Conservation (phyloP, 2,888 invertebrate genomes). For the Hylaea fasciaria region DNA sequence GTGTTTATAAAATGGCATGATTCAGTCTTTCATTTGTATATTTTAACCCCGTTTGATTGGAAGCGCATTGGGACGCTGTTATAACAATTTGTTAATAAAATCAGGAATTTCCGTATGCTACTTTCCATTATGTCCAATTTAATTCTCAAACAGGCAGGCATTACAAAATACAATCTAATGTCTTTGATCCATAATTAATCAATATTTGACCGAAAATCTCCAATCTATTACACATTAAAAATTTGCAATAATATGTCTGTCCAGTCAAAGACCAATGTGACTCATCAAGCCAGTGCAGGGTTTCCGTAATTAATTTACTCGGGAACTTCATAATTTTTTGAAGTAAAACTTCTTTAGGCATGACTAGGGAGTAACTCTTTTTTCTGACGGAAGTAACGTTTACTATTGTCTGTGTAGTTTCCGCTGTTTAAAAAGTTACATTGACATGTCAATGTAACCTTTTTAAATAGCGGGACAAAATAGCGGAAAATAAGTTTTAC, state of each 20-base stretch:
- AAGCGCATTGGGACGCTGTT: constrained; percentile 51
- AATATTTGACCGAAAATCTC: constrained; percentile 3
- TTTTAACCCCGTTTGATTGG: constrained; percentile 43
- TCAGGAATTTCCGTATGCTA: neutral
- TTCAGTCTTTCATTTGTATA: constrained; percentile 78
- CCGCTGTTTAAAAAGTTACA: too few relatives aligned
- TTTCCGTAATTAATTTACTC: too few relatives aligned
- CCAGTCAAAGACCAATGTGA: neutral
- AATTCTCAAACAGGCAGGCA: neutral
- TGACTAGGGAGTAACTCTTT: too few relatives aligned
- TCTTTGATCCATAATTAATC: constrained; percentile 2
- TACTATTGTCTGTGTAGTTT: too few relatives aligned
- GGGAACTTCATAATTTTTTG: too few relatives aligned
- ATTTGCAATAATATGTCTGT: neutral
- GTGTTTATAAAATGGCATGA: constrained; percentile 71
- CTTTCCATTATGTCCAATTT: neutral
- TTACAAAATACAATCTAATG: neutral
- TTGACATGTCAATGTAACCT: too few relatives aligned
- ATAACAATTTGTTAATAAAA: neutral
- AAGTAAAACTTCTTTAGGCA: too few relatives aligned
- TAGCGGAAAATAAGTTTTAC: too few relatives aligned
- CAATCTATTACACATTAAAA: constrained; percentile 4
- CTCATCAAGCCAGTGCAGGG: neutral
- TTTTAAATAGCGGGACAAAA: too few relatives aligned
- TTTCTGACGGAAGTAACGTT: too few relatives aligned